phyloP scores from a whole-genome alignment of 2,888 invertebrate genomes.

The Limnephilus auricula region DNA sequence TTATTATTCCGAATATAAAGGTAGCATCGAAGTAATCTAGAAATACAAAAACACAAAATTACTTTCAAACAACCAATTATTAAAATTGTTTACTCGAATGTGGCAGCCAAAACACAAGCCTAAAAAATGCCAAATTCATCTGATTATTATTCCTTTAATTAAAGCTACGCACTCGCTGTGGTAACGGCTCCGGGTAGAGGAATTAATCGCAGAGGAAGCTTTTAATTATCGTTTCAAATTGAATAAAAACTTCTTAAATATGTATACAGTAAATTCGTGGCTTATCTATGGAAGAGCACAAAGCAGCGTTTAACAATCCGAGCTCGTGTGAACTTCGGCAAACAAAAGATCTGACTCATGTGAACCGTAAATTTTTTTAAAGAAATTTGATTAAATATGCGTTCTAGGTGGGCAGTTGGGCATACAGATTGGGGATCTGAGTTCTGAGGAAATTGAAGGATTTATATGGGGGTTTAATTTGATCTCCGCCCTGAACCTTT shows the following conservation, averaged over 20 bases:
- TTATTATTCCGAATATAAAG: no score
- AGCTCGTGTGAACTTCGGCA: conserved; percentile 29
- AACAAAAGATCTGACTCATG: conserved; percentile 31
- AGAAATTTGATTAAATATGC: conserved; percentile 59
- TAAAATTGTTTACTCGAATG: background rate
- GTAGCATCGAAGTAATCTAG: no score
- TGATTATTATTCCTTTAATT: background rate
- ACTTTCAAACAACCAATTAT: background rate
- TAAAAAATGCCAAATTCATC: background rate
- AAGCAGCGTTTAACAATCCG: conserved; percentile 20
- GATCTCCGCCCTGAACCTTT: background rate
- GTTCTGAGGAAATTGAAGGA: background rate
- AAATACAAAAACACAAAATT: background rate
- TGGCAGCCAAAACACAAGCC: background rate
- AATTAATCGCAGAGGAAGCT: conserved; percentile 42
- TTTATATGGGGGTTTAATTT: background rate
- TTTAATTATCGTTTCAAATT: conserved; percentile 56
- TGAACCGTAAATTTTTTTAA: conserved; percentile 54
- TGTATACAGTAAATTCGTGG: conserved; percentile 19
- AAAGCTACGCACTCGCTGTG: background rate
- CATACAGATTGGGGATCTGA: conserved; percentile 43
- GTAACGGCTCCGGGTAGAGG: background rate
- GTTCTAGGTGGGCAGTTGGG: conserved; percentile 50
- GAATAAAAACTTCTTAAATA: conserved; percentile 54
- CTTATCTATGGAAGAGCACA: background rate